Evolutionary conservation across 2,113 vertebrate species (phyloP).

Genomic region (Mastomys natalensis): DNA sequence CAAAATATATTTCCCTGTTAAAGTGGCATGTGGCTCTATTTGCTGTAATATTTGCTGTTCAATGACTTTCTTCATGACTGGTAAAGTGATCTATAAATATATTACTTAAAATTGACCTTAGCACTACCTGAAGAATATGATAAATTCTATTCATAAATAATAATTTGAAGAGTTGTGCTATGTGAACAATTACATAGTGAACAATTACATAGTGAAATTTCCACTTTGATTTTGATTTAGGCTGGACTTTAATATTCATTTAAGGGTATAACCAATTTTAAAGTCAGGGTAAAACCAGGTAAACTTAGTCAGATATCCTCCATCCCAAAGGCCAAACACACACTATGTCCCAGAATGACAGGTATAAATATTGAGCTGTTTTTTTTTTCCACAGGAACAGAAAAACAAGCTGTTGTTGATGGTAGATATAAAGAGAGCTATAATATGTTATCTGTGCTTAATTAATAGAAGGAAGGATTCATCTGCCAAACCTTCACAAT

Average conservation of each 20-base stretch:
- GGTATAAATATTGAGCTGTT: neutral
- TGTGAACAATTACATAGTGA: neutral
- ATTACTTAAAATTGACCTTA: neutral
- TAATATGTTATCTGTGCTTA: slow-evolving; percentile 57
- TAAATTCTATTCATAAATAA: neutral
- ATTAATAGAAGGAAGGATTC: slow-evolving; percentile 55
- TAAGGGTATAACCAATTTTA: neutral
- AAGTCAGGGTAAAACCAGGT: neutral
- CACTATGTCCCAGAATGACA: neutral
- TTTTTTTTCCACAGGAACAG: slow-evolving; percentile 6
- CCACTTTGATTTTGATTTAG: slow-evolving; percentile 26
- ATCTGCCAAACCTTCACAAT: slow-evolving; percentile 68
- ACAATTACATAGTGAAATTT: too few relatives aligned
- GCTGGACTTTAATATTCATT: neutral
- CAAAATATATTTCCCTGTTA: neutral
- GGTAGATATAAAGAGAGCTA: neutral
- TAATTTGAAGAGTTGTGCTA: slow-evolving; percentile 1
- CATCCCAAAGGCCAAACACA: neutral
- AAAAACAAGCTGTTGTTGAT: slow-evolving; percentile 33
- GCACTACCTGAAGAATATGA: neutral
- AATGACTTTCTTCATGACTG: neutral
- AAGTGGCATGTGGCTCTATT: neutral
- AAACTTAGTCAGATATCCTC: neutral
- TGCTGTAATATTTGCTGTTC: neutral
- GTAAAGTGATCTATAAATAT: neutral